Percentiles rank a stretch among this genome's conserved stretches.
These are phyloP conservation scores for Adela reaumurella DNA, from an alignment of 2,888 invertebrate genomes.

Conservation along the genomic window DNA sequence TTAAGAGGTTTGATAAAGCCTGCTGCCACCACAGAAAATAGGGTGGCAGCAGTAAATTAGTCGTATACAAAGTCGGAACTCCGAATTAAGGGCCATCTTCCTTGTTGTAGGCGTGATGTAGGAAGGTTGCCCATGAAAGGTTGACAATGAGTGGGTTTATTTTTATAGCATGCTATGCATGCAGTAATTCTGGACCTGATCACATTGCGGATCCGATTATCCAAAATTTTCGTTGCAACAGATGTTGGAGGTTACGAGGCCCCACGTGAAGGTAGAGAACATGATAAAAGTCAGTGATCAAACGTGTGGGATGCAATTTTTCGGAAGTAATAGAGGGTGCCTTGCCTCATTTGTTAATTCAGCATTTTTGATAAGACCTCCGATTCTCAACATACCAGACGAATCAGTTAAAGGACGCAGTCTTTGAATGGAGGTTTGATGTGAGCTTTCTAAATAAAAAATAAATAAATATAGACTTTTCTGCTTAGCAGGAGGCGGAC, in stretches of 20 bases:
- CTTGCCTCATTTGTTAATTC: not conserved
- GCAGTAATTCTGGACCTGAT: not conserved
- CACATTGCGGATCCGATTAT: not conserved
- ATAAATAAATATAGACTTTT: too few species aligned
- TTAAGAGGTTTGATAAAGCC: too few species aligned
- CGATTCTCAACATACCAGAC: not conserved
- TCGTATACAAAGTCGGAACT: conserved; percentile 12
- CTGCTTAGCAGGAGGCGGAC: too few species aligned
- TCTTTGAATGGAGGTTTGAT: not conserved
- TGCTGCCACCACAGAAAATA: too few species aligned
- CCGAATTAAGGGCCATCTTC: conserved; percentile 5
- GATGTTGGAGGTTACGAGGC: conserved; percentile 2
- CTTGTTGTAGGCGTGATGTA: not conserved
- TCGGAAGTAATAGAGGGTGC: conserved; percentile 3
- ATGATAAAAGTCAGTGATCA: conserved; percentile 4
- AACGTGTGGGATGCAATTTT: not conserved
- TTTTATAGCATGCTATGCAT: not conserved
- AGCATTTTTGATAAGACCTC: conserved; percentile 1
- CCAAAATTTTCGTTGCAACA: not conserved
- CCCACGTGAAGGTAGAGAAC: conserved; percentile 3
- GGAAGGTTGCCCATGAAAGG: not conserved
- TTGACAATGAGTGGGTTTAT: not conserved
- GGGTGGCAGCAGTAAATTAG: too few species aligned
- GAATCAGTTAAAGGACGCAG: conserved; percentile 1
- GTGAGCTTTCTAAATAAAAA: not conserved